Conservation (phyloP, 2,113 vertebrate species). For the Neotragus moschatus region DNA sequence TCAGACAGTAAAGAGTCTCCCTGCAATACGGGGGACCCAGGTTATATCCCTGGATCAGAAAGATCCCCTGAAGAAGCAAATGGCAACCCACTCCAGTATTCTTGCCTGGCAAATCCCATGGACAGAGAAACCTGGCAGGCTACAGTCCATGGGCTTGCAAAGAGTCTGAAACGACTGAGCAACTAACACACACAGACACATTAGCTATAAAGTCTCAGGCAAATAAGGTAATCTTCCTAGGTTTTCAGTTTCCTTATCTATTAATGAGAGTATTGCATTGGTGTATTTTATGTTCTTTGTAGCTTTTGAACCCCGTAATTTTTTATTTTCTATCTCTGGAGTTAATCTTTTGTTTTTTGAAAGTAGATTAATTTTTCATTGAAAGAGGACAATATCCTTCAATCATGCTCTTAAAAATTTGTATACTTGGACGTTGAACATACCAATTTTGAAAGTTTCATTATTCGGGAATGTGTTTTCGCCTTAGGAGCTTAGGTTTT, state of each 20-base stretch:
- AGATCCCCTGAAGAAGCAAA: background rate
- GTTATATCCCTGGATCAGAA: background rate
- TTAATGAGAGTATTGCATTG: background rate
- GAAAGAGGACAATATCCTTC: background rate
- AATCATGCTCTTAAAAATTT: background rate
- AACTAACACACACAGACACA: background rate
- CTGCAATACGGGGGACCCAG: background rate
- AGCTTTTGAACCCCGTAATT: background rate
- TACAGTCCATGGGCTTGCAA: background rate
- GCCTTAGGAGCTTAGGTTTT: background rate
- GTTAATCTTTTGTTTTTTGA: background rate
- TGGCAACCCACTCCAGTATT: background rate
- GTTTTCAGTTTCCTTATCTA: background rate
- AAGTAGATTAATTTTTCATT: background rate
- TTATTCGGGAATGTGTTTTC: constrained; percentile 1
- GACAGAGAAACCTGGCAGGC: background rate
- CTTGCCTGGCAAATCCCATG: background rate
- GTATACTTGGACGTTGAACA: background rate
- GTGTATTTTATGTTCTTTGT: background rate
- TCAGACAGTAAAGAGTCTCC: background rate
- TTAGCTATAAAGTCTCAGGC: background rate
- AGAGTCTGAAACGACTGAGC: background rate
- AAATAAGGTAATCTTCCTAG: background rate
- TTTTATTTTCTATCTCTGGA: background rate
- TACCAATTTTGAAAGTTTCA: background rate